A percentile compares a stretch with the other conserved stretches of the same genome.
phyloP scores from a whole-genome alignment of 2,888 invertebrate species.

The Drosophila lutescens region DNA sequence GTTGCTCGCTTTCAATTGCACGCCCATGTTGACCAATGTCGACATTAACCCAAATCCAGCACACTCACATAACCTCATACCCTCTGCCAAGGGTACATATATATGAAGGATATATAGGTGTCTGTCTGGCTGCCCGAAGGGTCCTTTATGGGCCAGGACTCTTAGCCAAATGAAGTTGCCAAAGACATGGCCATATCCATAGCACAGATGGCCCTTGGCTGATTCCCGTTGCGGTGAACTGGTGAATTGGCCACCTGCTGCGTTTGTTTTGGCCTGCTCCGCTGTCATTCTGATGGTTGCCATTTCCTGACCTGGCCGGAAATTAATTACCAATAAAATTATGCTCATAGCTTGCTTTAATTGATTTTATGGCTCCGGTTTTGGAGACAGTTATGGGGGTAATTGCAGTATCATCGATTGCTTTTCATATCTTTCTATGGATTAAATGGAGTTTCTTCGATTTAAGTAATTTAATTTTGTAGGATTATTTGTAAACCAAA shows the following conservation, averaged over 20 bases:
- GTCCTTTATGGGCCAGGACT: conserved; percentile 46
- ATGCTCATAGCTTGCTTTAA: conserved; percentile 51
- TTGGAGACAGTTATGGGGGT: conserved; percentile 6
- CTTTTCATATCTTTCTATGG: neutral
- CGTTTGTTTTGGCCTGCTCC: conserved; percentile 34
- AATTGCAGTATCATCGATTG: conserved; percentile 9
- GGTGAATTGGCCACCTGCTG: conserved; percentile 64
- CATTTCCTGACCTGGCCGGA: conserved; percentile 49
- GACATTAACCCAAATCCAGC: conserved; percentile 78
- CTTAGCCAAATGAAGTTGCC: conserved; percentile 72
- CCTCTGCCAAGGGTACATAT: neutral
- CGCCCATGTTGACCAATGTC: conserved; percentile 77
- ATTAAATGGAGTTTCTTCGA: neutral
- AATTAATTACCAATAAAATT: conserved; percentile 69
- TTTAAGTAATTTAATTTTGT: neutral
- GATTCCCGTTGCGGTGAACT: conserved; percentile 24
- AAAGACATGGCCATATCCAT: conserved; percentile 31
- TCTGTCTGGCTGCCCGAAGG: conserved; percentile 39
- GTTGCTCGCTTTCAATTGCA: conserved; percentile 70
- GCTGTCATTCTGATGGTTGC: conserved; percentile 37
- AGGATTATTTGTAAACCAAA: neutral
- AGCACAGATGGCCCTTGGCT: neutral
- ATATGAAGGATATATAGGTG: neutral
- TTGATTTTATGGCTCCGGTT: conserved; percentile 45
- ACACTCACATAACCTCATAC: conserved; percentile 14